A percentile compares a stretch with the other conserved stretches of the same genome.
Evolutionary conservation across 2,113 vertebrate species (phyloP).

Genomic region (Tiliqua scincoides): DNA sequence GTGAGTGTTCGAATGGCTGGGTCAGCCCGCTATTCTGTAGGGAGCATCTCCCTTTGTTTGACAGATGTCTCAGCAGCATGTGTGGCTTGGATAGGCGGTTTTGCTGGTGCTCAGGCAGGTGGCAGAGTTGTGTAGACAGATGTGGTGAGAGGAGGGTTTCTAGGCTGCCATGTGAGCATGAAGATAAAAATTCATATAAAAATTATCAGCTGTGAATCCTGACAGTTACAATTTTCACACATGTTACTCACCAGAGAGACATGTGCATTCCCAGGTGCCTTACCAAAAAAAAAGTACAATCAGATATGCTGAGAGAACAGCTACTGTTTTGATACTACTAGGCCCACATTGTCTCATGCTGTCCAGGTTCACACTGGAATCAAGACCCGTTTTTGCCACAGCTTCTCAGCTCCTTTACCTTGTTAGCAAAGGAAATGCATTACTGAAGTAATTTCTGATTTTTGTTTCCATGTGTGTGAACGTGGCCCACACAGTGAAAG

Average conservation of each 20-base stretch:
- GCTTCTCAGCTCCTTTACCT: neutral
- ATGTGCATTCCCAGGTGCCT: neutral
- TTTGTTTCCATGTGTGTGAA: neutral
- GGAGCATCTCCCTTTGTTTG: slow-evolving; percentile 41
- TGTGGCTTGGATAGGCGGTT: slow-evolving; percentile 34
- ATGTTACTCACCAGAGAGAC: neutral
- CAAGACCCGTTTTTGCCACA: neutral
- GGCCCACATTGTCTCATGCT: slow-evolving; percentile 24
- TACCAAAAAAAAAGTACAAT: neutral
- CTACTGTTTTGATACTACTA: neutral
- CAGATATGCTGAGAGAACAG: neutral
- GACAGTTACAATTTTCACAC: neutral
- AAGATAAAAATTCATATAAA: slow-evolving; percentile 1
- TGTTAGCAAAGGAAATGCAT: neutral
- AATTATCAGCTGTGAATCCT: slow-evolving; percentile 15
- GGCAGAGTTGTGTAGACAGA: slow-evolving; percentile 40
- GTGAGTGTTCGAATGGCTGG: slow-evolving; percentile 76
- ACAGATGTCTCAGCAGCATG: slow-evolving; percentile 54
- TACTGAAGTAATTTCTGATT: neutral
- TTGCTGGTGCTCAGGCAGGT: slow-evolving; percentile 52
- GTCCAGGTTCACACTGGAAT: slow-evolving; percentile 37
- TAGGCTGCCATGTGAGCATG: neutral
- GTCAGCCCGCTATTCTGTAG: too few relatives aligned
- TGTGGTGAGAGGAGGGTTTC: slow-evolving; percentile 28
- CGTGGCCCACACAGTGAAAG: neutral